Conservation (phyloP, 2,888 invertebrate species). For the Brachypalpus laphriformis region DNA sequence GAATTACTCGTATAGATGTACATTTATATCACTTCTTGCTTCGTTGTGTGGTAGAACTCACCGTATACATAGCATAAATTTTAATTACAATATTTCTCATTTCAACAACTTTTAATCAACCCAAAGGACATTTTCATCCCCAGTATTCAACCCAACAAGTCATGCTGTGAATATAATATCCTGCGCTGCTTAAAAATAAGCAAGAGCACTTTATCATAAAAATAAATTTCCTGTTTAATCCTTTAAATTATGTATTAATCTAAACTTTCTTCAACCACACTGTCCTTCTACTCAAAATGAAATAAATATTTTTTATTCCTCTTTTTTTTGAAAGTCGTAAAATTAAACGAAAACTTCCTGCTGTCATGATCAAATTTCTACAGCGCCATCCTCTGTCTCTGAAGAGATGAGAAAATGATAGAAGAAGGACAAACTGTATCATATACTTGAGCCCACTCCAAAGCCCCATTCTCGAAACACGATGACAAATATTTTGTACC, state of each 20-base stretch:
- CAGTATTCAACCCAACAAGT: background rate
- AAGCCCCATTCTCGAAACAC: background rate
- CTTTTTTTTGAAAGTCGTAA: conserved; percentile 17
- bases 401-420: background rate
- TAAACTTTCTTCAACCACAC: background rate
- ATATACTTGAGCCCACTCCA: background rate
- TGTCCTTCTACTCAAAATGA: background rate
- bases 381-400: background rate
- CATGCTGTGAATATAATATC: conserved; percentile 5
- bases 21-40: no score
- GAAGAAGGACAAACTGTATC: background rate
- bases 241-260: conserved; percentile 21
- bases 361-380: conserved; percentile 33
- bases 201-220: conserved; percentile 7
- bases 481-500: background rate
- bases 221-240: conserved; percentile 20
- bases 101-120: background rate
- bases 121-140: background rate
- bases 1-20: no score
- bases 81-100: background rate
- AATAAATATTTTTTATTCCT: background rate
- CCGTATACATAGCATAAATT: conserved; percentile 1
- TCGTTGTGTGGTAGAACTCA: no score
- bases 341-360: conserved; percentile 33
- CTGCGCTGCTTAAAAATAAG: background rate